Evolutionary conservation across 1,140 invertebrate species (phyloP), one percentile per base, ranked within the genome.

Genomic region (Meloidogyne exigua): DNA sequence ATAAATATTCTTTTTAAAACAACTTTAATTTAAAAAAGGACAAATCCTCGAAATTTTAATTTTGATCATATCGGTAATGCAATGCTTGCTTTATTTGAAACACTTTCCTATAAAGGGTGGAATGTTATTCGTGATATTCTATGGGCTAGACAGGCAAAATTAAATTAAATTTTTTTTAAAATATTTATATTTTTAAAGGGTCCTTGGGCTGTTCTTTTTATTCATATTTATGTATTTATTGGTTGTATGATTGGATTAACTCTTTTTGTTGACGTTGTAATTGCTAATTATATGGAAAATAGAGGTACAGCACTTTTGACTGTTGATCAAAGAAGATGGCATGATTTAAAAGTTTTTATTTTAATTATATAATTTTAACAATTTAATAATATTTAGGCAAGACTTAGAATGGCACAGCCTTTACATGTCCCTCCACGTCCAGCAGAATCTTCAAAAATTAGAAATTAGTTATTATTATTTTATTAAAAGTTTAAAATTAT

Each of bases 191-290:
- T 26, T 49, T 77, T 32, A 15, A 57, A 75, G 23, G 75, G 76
- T 68, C 70, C 80, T 44, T 88, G 82, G 82, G 81, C 87, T 28
- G 94, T 95, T 0, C 92, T 99, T 78, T 99, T 98, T 86, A 98
- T 99, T 73, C 97, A 99, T 86, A 93, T 99, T 67, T 99, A 98
- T 87, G 98, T 99, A 76, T 99, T 99, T 88, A 91, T 99, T 85
- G 97, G 97, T 42, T 98, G 95, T 88, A 98, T 99, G 95, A 99
- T 99, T 89, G 97, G 97, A 13, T 89, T 99, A 36, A 99, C 97
- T 0, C 88, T 99, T 57, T 99, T 99, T 89, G 97, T 99, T 25
- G 81, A 82, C 70, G 97, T 99, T 1, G 96, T 99, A 5, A 98
- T 99, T 89, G 96, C 97, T 7, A 99, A 99, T 90, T 99, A 99